Percentiles rank a stretch among this genome's conserved stretches.
These are phyloP conservation scores for Pangasius djambal DNA, from an alignment of 2,797 vertebrate genomes.

Conservation along the genomic window DNA sequence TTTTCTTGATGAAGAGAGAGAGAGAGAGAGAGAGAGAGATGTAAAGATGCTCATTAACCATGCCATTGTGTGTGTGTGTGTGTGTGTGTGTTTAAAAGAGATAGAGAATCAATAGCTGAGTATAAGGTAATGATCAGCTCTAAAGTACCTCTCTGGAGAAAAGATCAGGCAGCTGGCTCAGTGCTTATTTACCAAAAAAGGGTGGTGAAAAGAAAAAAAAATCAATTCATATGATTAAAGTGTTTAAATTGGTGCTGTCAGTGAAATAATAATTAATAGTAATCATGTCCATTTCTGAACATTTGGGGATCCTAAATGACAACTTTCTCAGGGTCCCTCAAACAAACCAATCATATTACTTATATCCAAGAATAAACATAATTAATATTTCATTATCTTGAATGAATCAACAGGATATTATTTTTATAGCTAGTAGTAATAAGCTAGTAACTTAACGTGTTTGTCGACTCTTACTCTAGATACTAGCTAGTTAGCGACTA, in stretches of 20 bases:
- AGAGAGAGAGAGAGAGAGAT: not conserved
- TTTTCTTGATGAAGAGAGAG: not conserved
- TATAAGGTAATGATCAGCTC: conserved; percentile 16
- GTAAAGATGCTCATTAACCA: not conserved
- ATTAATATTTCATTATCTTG: not conserved
- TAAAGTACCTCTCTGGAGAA: conserved; percentile 26
- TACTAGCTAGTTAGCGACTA: not conserved
- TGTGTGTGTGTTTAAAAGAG: not conserved
- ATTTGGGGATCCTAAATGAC: not conserved
- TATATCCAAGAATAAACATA: not conserved
- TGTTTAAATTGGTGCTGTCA: not conserved
- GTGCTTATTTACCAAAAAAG: not conserved
- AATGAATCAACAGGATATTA: too few relatives aligned
- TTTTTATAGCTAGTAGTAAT: not conserved
- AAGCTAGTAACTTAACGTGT: not conserved
- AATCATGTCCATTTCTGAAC: not conserved
- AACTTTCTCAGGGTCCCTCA: not conserved
- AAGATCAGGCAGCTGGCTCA: not conserved
- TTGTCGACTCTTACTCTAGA: not conserved
- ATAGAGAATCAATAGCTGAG: conserved; percentile 28
- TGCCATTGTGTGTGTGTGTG: not conserved
- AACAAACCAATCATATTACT: not conserved
- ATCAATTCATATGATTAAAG: conserved; percentile 39
- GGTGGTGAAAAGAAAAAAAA: not conserved
- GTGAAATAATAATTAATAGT: not conserved